Evolutionary conservation across 2,797 vertebrate species (phyloP), one percentile per base, ranked within the genome.

Genomic region (Miichthys miiuy): DNA sequence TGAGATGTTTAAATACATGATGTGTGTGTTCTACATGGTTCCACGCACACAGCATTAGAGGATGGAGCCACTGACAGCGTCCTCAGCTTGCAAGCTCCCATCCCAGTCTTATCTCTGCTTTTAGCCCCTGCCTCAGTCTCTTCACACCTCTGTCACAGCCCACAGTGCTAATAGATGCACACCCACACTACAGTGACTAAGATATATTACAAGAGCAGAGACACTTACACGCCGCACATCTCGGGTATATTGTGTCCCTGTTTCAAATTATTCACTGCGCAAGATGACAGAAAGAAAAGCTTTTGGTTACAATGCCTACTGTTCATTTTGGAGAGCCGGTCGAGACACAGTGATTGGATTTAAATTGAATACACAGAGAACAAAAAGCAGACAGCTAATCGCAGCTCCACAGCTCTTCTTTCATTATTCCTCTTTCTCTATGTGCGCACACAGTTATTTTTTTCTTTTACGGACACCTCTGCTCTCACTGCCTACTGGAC

Each of bases 121-220:
- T 81, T 80, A 87, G 85, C 78, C 85, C 80, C 79, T 79, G 72
- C 76, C 81, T 85, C 77, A 61, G 71, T 73, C 77, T 86, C 81
- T 91, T 92, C 91, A 86, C 92, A 91, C 91, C 77, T 88, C 88
- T 81, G 77, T 87, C 85, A 78, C 82, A 87, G 83, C 83, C 84
- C 84, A 87, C 86, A 64, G 86, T 77, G 91, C 86, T 91, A 92
- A 93, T 91, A 90, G 83, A 93, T 93, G 90, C 91, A 88, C 90
- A 77, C 92, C 90, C 92, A 92, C 93, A 78, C 79, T 2, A 65
- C 70, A 80, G 69, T 89, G 90, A 91, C 87, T 88, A 88, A 93
- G 89, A 92, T 80, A 50, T 64, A 88, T 88, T 88, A 84, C 86
- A 77, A 76, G 85, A 86, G 79, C 89, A 80, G 71, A 80, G 68